phyloP scores from a whole-genome alignment of 1,140 invertebrate genomes.

The Atta texana region DNA sequence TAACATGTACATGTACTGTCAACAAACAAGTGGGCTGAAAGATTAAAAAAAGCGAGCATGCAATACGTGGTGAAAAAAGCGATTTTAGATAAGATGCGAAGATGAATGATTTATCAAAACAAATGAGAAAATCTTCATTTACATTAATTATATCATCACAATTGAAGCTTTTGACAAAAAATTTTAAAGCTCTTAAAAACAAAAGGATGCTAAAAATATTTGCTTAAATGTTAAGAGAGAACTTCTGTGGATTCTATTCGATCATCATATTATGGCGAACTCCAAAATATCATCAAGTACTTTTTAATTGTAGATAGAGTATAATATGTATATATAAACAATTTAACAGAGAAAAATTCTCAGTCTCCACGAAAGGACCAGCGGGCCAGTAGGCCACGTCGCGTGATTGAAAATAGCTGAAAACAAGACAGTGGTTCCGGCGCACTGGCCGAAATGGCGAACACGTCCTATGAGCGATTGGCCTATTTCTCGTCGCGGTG shows the following conservation, averaged over 20 bases:
- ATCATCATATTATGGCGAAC: neutral
- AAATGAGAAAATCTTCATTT: neutral
- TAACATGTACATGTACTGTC: neutral
- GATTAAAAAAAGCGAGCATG: neutral
- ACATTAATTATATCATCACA: neutral
- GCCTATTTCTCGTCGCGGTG: conserved; percentile 83
- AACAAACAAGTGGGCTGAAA: neutral
- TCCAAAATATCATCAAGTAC: neutral
- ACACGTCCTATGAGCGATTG: conserved; percentile 82
- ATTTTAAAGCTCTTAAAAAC: neutral
- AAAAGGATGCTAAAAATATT: neutral
- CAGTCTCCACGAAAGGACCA: neutral
- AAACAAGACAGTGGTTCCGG: conserved; percentile 80
- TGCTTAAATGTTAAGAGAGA: neutral
- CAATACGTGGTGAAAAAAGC: neutral
- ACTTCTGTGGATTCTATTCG: neutral
- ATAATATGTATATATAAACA: no score
- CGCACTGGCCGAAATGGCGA: conserved; percentile 57
- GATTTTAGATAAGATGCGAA: neutral
- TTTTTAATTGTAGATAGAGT: neutral
- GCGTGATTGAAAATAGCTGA: conserved; percentile 84
- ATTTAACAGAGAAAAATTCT: neutral
- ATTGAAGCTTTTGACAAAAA: neutral
- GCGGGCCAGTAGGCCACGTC: conserved; percentile 68
- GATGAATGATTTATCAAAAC: neutral